Conservation (phyloP, 2,888 invertebrate genomes). For the Creontiades dilutus region DNA sequence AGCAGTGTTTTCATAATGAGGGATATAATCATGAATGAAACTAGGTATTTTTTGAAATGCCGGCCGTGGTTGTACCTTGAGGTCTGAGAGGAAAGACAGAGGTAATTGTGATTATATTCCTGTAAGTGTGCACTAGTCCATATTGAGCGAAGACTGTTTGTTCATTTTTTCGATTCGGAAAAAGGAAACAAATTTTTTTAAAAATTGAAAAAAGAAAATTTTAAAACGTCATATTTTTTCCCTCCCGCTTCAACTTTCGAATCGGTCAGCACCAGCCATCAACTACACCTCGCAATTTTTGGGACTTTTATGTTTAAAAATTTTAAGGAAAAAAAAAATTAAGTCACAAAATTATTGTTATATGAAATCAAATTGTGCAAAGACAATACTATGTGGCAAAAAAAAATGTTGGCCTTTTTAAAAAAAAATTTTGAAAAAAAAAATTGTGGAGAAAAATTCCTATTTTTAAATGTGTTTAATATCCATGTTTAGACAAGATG, state of each 20-base stretch:
- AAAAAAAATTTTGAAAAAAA: constrained; percentile 40
- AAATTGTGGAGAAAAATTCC: constrained; percentile 72
- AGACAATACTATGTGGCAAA: constrained; percentile 75
- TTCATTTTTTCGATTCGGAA: constrained; percentile 72
- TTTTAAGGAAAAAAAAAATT: constrained; percentile 71
- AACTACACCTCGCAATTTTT: constrained; percentile 75
- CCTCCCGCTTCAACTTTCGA: constrained; percentile 30
- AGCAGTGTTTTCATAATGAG: constrained; percentile 75
- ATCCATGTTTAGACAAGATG: constrained; percentile 72
- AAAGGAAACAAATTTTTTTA: constrained; percentile 52
- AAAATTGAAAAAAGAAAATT: constrained; percentile 45
- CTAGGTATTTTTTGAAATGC: constrained; percentile 26
- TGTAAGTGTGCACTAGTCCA: constrained; percentile 76
- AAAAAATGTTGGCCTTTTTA: constrained; percentile 74
- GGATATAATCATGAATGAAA: constrained; percentile 74
- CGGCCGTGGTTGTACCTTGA: constrained; percentile 55
- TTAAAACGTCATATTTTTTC: constrained; percentile 23
- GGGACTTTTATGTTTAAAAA: constrained; percentile 73
- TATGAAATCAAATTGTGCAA: constrained; percentile 75
- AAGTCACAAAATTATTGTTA: constrained; percentile 75
- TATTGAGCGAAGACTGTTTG: constrained; percentile 76
- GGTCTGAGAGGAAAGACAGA: constrained; percentile 46
- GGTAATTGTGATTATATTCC: constrained; percentile 75
- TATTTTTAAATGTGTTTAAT: constrained; percentile 73
- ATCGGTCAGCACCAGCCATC: constrained; percentile 73